Evolutionary conservation across 2,113 vertebrate species (phyloP).

Genomic region (Aspidoscelis tigris): DNA sequence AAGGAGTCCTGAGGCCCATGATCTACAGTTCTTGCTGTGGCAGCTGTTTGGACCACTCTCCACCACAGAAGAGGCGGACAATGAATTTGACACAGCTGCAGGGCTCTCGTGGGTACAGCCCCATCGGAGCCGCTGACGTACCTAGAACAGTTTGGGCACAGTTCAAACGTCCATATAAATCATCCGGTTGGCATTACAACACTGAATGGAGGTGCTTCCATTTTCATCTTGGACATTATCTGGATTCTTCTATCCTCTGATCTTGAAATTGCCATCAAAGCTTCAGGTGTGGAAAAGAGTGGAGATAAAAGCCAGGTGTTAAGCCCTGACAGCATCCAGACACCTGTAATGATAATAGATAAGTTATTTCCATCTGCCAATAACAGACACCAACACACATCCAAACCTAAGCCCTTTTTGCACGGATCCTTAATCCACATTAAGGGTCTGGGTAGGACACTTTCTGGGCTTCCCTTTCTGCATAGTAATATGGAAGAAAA

Average conservation of each 20-base stretch:
- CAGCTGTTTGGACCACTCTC: constrained; percentile 62
- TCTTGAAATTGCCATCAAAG: background rate
- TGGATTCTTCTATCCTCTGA: background rate
- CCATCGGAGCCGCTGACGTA: rapidly evolving
- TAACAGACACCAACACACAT: too few relatives aligned
- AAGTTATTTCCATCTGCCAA: too few relatives aligned
- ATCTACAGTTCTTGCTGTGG: constrained; percentile 47
- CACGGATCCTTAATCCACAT: too few relatives aligned
- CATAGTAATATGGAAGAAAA: too few relatives aligned
- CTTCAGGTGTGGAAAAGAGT: too few relatives aligned
- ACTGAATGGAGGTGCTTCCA: constrained; percentile 65
- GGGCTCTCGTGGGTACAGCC: too few relatives aligned
- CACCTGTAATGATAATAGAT: too few relatives aligned
- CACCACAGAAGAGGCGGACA: rapidly evolving
- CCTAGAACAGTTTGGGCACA: background rate
- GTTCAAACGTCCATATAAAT: constrained; percentile 43
- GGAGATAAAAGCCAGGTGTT: too few relatives aligned
- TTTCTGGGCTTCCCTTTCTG: too few relatives aligned
- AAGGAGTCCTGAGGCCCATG: constrained; percentile 37
- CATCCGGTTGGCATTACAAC: constrained; percentile 84
- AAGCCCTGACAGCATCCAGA: too few relatives aligned
- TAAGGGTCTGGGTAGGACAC: too few relatives aligned
- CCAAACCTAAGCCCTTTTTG: too few relatives aligned
- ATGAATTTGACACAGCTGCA: constrained; percentile 69
- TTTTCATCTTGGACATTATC: constrained; percentile 38